Percentiles rank a stretch among this genome's conserved stretches.
phyloP scores from a whole-genome alignment of 2,797 vertebrate genomes.

The Enteromius viviparus region DNA sequence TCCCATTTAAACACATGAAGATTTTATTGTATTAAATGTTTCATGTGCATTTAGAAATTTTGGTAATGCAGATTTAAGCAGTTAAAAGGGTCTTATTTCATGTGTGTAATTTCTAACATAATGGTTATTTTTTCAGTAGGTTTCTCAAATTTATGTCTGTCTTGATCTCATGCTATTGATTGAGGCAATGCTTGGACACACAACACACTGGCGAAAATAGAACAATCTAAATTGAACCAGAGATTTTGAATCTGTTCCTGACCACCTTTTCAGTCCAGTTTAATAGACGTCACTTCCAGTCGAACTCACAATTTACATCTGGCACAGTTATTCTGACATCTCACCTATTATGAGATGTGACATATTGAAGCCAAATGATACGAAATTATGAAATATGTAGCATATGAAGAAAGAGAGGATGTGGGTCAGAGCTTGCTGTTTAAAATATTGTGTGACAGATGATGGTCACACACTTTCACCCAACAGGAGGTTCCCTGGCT shows the following conservation, averaged over 20 bases:
- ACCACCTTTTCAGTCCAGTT: background rate
- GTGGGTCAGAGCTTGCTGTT: conserved; percentile 22
- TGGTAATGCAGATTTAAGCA: background rate
- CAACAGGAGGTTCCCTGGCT: conserved; percentile 25
- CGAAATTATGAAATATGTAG: background rate
- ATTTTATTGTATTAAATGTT: too few relatives aligned
- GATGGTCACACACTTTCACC: conserved; percentile 41
- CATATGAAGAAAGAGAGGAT: conserved; percentile 17
- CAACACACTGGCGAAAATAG: background rate
- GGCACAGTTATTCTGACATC: conserved; percentile 17
- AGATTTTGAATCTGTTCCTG: conserved; percentile 18
- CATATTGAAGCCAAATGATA: background rate
- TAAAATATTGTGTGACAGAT: conserved; percentile 29
- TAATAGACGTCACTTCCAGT: conserved; percentile 6
- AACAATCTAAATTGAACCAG: background rate
- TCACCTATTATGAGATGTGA: conserved; percentile 1
- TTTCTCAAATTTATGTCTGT: background rate
- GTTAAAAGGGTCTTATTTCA: background rate
- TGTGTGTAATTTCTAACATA: background rate
- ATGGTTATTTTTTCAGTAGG: background rate
- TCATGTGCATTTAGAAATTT: background rate
- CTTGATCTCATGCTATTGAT: background rate
- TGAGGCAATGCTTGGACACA: background rate
- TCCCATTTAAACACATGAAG: too few relatives aligned
- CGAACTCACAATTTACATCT: conserved; percentile 3